These are phyloP conservation scores for Crotalus viridis DNA, from an alignment of 2,113 vertebrate species.

Conservation along the genomic window DNA sequence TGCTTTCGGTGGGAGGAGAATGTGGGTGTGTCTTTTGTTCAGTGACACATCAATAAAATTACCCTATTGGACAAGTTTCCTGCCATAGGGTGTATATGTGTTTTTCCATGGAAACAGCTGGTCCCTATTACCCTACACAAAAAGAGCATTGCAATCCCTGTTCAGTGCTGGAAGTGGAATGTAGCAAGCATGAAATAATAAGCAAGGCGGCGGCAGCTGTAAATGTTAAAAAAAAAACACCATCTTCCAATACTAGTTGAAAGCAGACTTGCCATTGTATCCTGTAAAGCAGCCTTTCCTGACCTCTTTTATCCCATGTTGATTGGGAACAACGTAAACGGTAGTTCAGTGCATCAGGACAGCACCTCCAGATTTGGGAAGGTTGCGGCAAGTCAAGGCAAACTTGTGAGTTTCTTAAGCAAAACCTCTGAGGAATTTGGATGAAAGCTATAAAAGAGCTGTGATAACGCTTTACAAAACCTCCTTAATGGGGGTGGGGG, in stretches of 20 bases:
- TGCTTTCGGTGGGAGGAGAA: neutral
- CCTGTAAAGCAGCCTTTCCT: neutral
- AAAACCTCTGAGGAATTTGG: neutral
- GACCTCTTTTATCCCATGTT: neutral
- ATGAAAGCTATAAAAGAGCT: neutral
- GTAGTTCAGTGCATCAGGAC: neutral
- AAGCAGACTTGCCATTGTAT: neutral
- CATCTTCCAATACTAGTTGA: neutral
- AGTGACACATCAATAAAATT: neutral
- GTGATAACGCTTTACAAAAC: neutral
- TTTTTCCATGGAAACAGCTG: constrained; percentile 2
- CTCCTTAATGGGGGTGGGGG: neutral
- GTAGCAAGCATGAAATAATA: neutral
- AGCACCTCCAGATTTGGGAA: neutral
- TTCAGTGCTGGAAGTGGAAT: neutral
- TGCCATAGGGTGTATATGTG: neutral
- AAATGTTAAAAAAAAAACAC: neutral
- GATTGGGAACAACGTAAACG: neutral
- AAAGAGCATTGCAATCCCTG: neutral
- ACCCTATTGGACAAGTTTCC: neutral
- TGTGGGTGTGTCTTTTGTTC: neutral
- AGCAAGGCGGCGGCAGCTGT: neutral
- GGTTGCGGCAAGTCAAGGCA: neutral
- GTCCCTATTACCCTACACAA: neutral
- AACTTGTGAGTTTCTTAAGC: neutral